These are phyloP conservation scores for Aquatica leii DNA, from an alignment of 2,888 invertebrate species.

Conservation along the genomic window DNA sequence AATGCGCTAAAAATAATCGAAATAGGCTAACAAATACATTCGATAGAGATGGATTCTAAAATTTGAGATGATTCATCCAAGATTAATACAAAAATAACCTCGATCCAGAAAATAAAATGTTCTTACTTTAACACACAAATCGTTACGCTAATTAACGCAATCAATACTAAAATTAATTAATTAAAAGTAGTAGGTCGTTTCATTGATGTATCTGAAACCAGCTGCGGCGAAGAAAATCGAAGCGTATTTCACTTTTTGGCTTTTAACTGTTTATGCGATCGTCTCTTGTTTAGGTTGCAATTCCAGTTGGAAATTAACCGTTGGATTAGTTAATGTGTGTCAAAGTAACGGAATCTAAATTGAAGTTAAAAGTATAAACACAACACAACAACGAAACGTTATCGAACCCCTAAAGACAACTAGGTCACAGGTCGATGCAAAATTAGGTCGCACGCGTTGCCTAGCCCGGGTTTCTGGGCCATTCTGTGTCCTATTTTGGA, in stretches of 20 bases:
- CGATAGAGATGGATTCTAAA: neutral
- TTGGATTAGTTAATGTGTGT: conserved; percentile 31
- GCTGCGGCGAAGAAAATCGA: no score
- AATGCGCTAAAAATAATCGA: conserved; percentile 32
- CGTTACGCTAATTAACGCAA: neutral
- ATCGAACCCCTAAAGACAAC: conserved; percentile 33
- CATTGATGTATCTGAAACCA: neutral
- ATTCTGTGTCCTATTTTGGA: conserved; percentile 35
- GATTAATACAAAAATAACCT: neutral
- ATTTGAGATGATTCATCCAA: conserved; percentile 5
- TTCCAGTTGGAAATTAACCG: conserved; percentile 21
- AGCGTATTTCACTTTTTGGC: no score
- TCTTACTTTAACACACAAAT: neutral
- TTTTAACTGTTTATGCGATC: no score
- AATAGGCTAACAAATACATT: conserved; percentile 20
- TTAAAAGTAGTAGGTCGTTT: neutral
- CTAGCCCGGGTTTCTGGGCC: conserved; percentile 45
- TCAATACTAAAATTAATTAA: neutral
- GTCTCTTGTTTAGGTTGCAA: neutral
- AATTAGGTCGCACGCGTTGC: conserved; percentile 45
- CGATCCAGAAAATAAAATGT: neutral
- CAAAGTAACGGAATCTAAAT: conserved; percentile 30
- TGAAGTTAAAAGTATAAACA: conserved; percentile 13
- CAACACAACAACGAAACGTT: conserved; percentile 25
- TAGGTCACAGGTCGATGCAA: conserved; percentile 45